These are phyloP conservation scores for Stenolophus ochropezus DNA, from an alignment of 2,888 invertebrate species.

Conservation along the genomic window DNA sequence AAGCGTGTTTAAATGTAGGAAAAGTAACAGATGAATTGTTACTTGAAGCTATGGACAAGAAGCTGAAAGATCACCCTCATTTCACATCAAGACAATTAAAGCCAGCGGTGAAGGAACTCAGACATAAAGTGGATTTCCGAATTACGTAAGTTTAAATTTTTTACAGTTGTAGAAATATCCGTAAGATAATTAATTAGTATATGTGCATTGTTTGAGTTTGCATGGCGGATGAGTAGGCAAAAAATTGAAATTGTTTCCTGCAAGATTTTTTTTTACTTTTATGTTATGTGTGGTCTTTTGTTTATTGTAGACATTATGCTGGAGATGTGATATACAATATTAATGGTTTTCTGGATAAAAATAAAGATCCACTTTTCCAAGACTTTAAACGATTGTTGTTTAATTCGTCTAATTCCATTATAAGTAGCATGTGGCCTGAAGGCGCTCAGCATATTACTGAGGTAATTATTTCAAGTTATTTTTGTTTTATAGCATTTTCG, in stretches of 20 bases:
- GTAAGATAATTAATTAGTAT: constrained; percentile 19
- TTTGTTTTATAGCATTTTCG: constrained; percentile 15
- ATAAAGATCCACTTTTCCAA: constrained; percentile 96
- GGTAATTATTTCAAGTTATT: constrained; percentile 71
- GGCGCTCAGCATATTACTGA: constrained; percentile 92
- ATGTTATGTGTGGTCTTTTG: constrained; percentile 19
- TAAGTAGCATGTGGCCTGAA: constrained; percentile 97
- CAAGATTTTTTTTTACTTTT: background rate
- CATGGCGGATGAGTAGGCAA: constrained; percentile 15
- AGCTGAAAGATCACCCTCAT: constrained; percentile 89
- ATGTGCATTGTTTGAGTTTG: constrained; percentile 11
- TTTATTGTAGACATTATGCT: constrained; percentile 87
- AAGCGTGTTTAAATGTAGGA: constrained; percentile 96
- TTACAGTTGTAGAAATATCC: constrained; percentile 11
- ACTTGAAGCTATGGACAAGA: constrained; percentile 94
- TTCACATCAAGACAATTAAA: constrained; percentile 91
- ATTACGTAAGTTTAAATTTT: constrained; percentile 78
- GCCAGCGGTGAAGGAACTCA: constrained; percentile 87
- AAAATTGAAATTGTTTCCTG: background rate
- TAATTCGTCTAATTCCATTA: constrained; percentile 85
- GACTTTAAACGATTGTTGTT: constrained; percentile 95
- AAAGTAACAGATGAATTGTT: constrained; percentile 90
- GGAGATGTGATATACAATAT: constrained; percentile 96
- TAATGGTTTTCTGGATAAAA: constrained; percentile 96
- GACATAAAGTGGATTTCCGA: constrained; percentile 86